Evolutionary conservation across 2,797 vertebrate species (phyloP).

Genomic region (Sebastes baramenuke): DNA sequence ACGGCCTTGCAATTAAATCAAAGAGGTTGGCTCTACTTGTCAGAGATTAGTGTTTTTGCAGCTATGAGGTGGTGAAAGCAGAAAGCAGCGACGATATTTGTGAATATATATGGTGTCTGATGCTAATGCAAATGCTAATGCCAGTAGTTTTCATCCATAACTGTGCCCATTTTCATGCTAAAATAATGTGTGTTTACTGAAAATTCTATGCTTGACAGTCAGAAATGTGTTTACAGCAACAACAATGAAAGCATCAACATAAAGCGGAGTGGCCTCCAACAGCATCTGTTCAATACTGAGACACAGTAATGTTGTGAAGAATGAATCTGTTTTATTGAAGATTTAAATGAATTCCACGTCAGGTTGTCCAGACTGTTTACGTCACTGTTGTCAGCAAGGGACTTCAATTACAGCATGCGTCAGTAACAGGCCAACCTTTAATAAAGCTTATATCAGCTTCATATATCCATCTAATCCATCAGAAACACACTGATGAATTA

Average conservation of each 20-base stretch:
- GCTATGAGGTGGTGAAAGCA: background rate
- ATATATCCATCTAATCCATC: background rate
- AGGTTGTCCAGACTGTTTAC: constrained; percentile 3
- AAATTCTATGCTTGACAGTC: background rate
- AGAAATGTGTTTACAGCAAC: background rate
- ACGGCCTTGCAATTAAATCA: constrained; percentile 53
- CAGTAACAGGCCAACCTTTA: background rate
- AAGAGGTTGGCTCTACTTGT: constrained; percentile 13
- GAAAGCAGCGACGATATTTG: background rate
- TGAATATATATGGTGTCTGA: background rate
- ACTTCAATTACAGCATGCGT: background rate
- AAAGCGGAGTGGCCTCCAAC: background rate
- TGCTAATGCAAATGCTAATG: background rate
- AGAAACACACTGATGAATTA: background rate
- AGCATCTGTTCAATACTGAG: background rate
- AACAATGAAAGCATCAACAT: background rate
- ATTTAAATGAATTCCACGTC: background rate
- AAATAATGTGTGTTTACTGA: background rate
- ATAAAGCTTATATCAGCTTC: background rate
- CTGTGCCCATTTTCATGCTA: background rate
- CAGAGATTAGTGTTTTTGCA: constrained; percentile 6
- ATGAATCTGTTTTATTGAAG: background rate
- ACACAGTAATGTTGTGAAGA: background rate
- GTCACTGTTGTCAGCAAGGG: background rate
- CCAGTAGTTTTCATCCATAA: background rate